These are phyloP conservation scores for Austrofundulus limnaeus DNA, from an alignment of 2,113 vertebrate genomes.

Conservation along the genomic window DNA sequence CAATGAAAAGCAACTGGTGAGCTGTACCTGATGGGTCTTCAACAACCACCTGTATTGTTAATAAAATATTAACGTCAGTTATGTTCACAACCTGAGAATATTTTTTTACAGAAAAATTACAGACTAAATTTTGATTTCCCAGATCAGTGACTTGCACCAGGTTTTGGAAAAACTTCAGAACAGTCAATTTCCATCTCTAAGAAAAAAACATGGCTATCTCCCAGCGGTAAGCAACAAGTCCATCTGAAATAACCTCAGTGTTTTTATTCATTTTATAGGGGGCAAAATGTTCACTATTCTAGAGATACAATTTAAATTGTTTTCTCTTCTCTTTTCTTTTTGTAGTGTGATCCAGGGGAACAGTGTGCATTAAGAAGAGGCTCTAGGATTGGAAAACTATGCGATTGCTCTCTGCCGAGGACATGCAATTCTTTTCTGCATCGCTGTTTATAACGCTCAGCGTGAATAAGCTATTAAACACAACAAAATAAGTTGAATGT, in stretches of 20 bases:
- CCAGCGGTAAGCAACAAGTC: constrained; percentile 50
- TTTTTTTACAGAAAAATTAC: background rate
- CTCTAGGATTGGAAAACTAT: constrained; percentile 69
- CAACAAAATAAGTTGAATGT: background rate
- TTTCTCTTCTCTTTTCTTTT: constrained; percentile 15
- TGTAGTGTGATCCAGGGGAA: constrained; percentile 71
- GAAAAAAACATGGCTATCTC: constrained; percentile 63
- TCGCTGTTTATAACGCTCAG: constrained; percentile 63
- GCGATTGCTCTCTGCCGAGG: constrained; percentile 65
- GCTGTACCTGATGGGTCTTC: constrained; percentile 16
- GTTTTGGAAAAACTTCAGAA: constrained; percentile 71
- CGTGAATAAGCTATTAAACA: background rate
- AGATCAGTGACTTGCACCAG: constrained; percentile 66
- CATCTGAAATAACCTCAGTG: background rate
- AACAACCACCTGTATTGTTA: background rate
- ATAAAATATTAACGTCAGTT: background rate
- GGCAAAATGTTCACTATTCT: background rate
- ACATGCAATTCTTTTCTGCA: constrained; percentile 73
- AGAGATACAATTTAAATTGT: background rate
- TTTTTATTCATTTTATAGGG: background rate
- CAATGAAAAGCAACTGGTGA: constrained; percentile 71
- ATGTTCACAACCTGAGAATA: background rate
- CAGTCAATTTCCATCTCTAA: constrained; percentile 51
- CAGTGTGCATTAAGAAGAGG: constrained; percentile 68
- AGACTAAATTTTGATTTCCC: constrained; percentile 9